A percentile compares a stretch with the other conserved stretches of the same genome.
Evolutionary conservation across 2,888 invertebrate species (phyloP).

Genomic region (Erebia aethiops): DNA sequence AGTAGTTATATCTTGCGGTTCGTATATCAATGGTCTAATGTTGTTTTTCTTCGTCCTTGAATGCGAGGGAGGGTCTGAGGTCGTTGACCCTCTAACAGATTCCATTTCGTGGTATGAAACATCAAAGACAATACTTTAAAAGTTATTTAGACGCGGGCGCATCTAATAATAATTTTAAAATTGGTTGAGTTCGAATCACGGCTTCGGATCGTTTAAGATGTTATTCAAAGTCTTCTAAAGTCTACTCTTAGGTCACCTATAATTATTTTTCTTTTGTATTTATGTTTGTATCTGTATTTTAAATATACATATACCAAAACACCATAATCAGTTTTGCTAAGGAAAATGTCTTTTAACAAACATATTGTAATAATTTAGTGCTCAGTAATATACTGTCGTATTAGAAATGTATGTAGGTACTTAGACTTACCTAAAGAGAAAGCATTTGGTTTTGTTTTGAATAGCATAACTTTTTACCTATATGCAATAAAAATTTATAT

Average conservation of each 20-base stretch:
- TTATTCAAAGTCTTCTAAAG: not conserved
- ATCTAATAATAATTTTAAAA: slow-evolving; percentile 9
- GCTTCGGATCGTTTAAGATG: not conserved
- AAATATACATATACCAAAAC: too few species aligned
- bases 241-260: not conserved
- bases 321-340: too few species aligned
- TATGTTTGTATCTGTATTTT: not conserved
- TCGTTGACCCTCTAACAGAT: slow-evolving; percentile 11
- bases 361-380: too few species aligned
- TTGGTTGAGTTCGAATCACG: not conserved
- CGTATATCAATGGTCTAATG: slow-evolving; percentile 14
- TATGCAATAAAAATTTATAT: too few species aligned
- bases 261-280: not conserved
- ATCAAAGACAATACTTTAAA: slow-evolving; percentile 9
- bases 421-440: too few species aligned
- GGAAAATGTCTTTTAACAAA: too few species aligned
- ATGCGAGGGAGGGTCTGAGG: slow-evolving; percentile 16
- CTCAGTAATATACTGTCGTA: too few species aligned
- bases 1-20: not conserved
- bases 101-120: slow-evolving; percentile 3
- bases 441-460: too few species aligned
- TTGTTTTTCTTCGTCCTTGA: slow-evolving; percentile 25
- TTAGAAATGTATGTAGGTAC: too few species aligned
- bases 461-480: too few species aligned
- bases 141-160: slow-evolving; percentile 4